Conservation (phyloP, 2,888 invertebrate genomes). For the Drosophila hamatofila region DNA sequence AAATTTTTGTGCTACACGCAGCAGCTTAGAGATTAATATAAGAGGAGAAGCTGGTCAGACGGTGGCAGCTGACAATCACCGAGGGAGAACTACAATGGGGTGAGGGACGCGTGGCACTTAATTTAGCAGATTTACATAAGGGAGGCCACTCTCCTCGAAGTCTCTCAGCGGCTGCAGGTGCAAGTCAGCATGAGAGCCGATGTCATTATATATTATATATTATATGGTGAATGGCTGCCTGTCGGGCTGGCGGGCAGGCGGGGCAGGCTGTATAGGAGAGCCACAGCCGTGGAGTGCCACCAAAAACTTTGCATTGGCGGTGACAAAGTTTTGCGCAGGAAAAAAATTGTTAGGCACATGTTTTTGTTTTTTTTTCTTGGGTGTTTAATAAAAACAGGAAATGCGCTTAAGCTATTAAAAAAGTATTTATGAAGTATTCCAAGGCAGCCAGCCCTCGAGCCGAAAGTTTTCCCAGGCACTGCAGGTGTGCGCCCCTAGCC, state of each 20-base stretch:
- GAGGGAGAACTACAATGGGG: not conserved
- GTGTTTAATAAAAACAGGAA: conserved; percentile 71
- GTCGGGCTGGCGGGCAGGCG: not conserved
- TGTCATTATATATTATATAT: conserved; percentile 61
- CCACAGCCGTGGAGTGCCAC: not conserved
- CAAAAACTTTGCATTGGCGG: conserved; percentile 68
- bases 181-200: conserved; percentile 46
- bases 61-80: conserved; percentile 43
- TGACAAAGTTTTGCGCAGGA: conserved; percentile 66
- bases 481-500: conserved; percentile 43
- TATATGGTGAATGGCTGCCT: conserved; percentile 15
- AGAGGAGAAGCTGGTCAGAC: conserved; percentile 19
- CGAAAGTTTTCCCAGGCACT: conserved; percentile 45
- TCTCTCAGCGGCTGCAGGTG: conserved; percentile 54
- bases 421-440: conserved; percentile 78
- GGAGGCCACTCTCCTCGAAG: not conserved
- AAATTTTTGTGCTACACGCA: conserved; percentile 57
- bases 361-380: conserved; percentile 32
- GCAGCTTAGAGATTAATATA: conserved; percentile 62
- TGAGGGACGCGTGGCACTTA: conserved; percentile 69
- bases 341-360: conserved; percentile 63
- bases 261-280: no score
- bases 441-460: conserved; percentile 29
- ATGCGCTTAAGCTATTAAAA: conserved; percentile 80
- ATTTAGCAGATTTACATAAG: conserved; percentile 78